Percentiles rank a stretch among this genome's conserved stretches.
Evolutionary conservation across 2,113 vertebrate species (phyloP).

Genomic region (Coptodon rendalli): DNA sequence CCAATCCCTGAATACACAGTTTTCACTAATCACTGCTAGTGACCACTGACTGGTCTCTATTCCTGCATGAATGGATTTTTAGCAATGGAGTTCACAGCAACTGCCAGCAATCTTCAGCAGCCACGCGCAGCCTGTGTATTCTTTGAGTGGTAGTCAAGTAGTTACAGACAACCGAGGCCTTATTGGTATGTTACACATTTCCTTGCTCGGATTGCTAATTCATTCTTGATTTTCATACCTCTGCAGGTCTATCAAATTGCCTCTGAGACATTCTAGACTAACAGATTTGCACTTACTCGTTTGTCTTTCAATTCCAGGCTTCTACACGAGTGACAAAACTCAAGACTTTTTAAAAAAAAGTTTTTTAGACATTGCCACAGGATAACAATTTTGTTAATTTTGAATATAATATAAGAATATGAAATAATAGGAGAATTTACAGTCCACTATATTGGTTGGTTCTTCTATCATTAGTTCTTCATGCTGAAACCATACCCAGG

Average conservation of each 20-base stretch:
- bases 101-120: not conserved
- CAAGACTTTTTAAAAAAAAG: not conserved
- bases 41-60: not conserved
- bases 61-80: not conserved
- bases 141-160: not conserved
- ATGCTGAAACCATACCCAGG: not conserved
- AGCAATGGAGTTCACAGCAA: not conserved
- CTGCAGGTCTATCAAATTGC: not conserved
- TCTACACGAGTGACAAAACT: not conserved
- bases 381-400: not conserved
- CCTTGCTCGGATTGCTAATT: not conserved
- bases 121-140: not conserved
- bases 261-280: not conserved
- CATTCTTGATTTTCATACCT: not conserved
- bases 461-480: not conserved
- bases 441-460: not conserved
- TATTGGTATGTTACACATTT: not conserved
- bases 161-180: not conserved
- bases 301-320: not conserved
- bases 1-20: not conserved
- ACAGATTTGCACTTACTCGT: not conserved
- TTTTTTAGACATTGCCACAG: not conserved
- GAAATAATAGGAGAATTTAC: not conserved
- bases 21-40: not conserved
- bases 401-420: not conserved